A percentile compares a stretch with the other conserved stretches of the same genome.
These are phyloP conservation scores for Falco cherrug DNA, from an alignment of 2,797 vertebrate species.

Conservation along the genomic window DNA sequence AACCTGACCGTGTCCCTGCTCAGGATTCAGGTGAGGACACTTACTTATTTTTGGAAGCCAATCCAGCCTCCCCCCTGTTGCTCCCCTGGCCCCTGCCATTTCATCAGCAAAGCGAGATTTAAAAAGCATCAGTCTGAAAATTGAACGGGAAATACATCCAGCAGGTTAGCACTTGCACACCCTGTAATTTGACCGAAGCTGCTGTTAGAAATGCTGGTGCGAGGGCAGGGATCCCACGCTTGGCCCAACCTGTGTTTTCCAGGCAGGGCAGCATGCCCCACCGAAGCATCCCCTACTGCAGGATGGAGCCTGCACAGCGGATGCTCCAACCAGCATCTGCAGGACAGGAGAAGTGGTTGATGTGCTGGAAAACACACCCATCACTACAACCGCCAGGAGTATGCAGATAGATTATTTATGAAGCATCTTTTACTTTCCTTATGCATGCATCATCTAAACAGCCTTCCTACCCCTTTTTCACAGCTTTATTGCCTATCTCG, in stretches of 20 bases:
- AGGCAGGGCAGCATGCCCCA: not conserved
- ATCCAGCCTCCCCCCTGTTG: not conserved
- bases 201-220: slow-evolving; percentile 38
- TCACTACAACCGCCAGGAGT: not conserved
- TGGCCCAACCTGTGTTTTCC: not conserved
- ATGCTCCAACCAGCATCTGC: not conserved
- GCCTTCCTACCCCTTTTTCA: not conserved
- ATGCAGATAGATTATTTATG: slow-evolving; percentile 6
- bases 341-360: not conserved
- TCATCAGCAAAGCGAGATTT: not conserved
- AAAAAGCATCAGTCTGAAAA: slow-evolving; percentile 44
- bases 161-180: not conserved
- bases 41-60: not conserved
- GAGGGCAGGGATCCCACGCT: not conserved
- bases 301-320: not conserved
- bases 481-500: not conserved
- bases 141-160: not conserved
- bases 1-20: not conserved
- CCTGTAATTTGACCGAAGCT: not conserved
- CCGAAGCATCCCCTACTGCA: not conserved
- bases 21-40: not conserved
- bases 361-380: not conserved
- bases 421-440: not conserved
- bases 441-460: not conserved
- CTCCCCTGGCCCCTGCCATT: accelerated